Percentiles rank a stretch among this genome's conserved stretches.
These are phyloP conservation scores for Toxotes jaculatrix DNA, from an alignment of 2,113 vertebrate species.

Conservation along the genomic window DNA sequence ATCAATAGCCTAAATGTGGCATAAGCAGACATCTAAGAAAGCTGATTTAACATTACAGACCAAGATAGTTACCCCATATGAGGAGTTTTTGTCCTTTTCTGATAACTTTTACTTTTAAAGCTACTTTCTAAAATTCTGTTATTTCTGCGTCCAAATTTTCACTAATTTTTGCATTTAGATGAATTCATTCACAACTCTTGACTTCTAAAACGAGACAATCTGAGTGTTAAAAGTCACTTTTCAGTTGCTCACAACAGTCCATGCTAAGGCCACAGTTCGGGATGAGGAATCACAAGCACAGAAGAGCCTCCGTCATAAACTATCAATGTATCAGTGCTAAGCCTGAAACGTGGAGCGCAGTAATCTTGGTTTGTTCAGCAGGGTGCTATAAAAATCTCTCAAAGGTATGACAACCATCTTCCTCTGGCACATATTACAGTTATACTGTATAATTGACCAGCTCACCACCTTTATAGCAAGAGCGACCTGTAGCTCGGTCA, in stretches of 20 bases:
- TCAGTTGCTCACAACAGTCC: background rate
- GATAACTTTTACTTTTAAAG: background rate
- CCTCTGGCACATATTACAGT: background rate
- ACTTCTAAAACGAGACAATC: background rate
- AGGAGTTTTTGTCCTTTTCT: background rate
- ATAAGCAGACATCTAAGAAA: background rate
- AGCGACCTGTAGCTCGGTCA: background rate
- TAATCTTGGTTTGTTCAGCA: background rate
- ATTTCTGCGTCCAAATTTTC: background rate
- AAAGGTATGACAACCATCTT: conserved; percentile 8
- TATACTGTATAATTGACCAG: conserved; percentile 7
- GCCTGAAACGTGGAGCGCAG: background rate
- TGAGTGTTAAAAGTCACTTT: background rate
- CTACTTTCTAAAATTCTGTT: background rate
- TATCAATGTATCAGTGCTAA: background rate
- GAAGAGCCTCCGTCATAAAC: background rate
- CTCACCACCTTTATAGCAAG: conserved; percentile 2
- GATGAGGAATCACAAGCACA: background rate
- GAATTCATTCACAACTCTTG: background rate
- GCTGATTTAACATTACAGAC: background rate
- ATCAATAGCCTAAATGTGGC: conserved; percentile 33
- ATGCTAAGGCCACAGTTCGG: background rate
- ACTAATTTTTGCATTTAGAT: background rate
- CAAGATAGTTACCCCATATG: background rate
- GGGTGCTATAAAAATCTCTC: conserved; percentile 7